These are phyloP conservation scores for Argentina silus DNA, from an alignment of 2,797 vertebrate species.

Conservation along the genomic window DNA sequence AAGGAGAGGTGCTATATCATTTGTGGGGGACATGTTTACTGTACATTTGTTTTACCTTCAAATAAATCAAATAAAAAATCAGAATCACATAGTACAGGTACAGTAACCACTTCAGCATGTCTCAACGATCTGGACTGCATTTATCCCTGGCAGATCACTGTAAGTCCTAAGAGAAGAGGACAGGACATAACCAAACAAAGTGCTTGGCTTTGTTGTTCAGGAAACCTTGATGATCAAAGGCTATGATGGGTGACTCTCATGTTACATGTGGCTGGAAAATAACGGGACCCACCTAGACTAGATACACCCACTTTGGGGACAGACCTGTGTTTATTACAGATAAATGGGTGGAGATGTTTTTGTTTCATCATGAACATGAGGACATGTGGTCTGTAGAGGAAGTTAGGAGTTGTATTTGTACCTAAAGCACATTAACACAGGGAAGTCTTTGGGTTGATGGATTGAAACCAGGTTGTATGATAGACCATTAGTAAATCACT, in stretches of 20 bases:
- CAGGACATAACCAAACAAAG: not conserved
- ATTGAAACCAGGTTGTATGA: not conserved
- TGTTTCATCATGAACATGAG: not conserved
- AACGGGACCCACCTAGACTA: not conserved
- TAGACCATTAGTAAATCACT: too few species aligned
- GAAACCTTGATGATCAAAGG: conserved; percentile 5
- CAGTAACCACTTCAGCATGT: too few species aligned
- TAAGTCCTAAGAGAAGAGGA: not conserved
- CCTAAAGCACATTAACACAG: not conserved
- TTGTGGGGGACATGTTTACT: too few species aligned
- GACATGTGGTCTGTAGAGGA: not conserved
- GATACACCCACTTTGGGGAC: not conserved
- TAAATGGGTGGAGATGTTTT: not conserved
- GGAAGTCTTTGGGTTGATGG: not conserved
- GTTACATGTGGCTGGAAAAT: not conserved
- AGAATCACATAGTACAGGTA: not conserved
- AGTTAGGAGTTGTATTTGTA: not conserved
- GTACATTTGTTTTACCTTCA: too few species aligned
- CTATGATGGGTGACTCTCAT: not conserved
- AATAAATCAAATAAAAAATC: too few species aligned
- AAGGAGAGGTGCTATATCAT: too few species aligned
- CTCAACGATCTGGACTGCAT: not conserved
- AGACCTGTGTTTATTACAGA: not conserved
- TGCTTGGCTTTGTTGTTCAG: not conserved
- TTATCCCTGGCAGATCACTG: not conserved